A percentile compares a stretch with the other conserved stretches of the same genome.
phyloP scores from a whole-genome alignment of 2,113 vertebrate genomes.

The Epinephelus moara region DNA sequence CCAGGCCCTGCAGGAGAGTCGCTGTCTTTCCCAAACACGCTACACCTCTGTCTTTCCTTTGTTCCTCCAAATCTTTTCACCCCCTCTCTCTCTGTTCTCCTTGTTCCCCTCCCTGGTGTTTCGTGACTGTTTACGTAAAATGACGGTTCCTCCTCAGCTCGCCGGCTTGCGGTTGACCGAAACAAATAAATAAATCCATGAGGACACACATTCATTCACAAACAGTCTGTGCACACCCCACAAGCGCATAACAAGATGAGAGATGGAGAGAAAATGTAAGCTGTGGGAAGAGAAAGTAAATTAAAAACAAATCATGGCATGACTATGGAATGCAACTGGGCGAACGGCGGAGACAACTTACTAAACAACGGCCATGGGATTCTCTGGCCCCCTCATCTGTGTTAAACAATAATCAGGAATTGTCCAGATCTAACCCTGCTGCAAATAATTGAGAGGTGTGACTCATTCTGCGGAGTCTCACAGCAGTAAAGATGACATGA shows the following conservation, averaged over 20 bases:
- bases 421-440: conserved; percentile 26
- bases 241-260: conserved; percentile 64
- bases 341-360: conserved; percentile 52
- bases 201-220: conserved; percentile 67
- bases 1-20: conserved; percentile 36
- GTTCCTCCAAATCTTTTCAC: conserved; percentile 10
- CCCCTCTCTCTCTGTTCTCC: neutral
- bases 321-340: conserved; percentile 52
- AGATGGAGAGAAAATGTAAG: conserved; percentile 72
- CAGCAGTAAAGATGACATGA: conserved; percentile 32
- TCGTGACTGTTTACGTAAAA: conserved; percentile 62
- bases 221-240: conserved; percentile 34
- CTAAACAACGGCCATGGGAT: conserved; percentile 60
- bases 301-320: conserved; percentile 73
- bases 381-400: conserved; percentile 46
- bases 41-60: conserved; percentile 46
- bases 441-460: conserved; percentile 18
- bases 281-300: conserved; percentile 76
- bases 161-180: conserved; percentile 67
- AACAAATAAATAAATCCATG: conserved; percentile 78
- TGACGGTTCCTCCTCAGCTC: conserved; percentile 57
- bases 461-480: conserved; percentile 28
- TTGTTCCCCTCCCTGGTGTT: conserved; percentile 9
- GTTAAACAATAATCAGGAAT: conserved; percentile 52
- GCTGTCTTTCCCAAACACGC: conserved; percentile 34